Evolutionary conservation across 2,888 invertebrate genomes (phyloP), one percentile per base, ranked within the genome.

Genomic region (Melangyna quadrimaculata): DNA sequence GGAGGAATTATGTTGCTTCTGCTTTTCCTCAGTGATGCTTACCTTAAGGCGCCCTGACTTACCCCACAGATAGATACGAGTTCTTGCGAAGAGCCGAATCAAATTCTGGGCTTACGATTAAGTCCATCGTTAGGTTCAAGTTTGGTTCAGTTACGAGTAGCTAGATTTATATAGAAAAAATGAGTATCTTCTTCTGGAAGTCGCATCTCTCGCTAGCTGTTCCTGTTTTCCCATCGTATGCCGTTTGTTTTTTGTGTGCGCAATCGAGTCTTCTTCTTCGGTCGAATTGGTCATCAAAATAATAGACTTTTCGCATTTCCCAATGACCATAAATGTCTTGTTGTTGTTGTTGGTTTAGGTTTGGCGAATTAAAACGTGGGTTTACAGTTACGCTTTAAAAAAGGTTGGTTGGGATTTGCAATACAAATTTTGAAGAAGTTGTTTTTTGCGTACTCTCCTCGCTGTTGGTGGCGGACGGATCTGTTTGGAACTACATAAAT

Each of bases 291-390:
- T 71, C 80, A 73, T 78, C 81, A 78, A 81, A 86, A 80, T 81
- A 86, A 81, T 86, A 73, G 80, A 86, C 80, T 86, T 86, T 86
- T 78, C 81, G 81, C 86, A 86, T 86, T 86, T 83, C 43, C 43
- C 77, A 77, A 78, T 86, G 86, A 86, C 81, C 86, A 86, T 86
- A 86, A 81, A 81, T 65, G 86, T 57, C 53, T 65, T 45, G 80
- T 75, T 70, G n/a, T n/a, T n/a, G n/a, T n/a, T n/a, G n/a, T n/a
- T n/a, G n/a, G n/a, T n/a, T n/a, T n/a, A n/a, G 71, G 67, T 24
- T 70, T 55, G 65, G 73, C 32, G 79, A 43, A 74, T 70, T 55
- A 65, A 74, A 79, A 61, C 45, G 37, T n/a, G 53, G 67, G 69
- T 61, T 59, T 65, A 81, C 86, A 81, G 86, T 86, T 86, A 81